Percentiles rank a stretch among this genome's conserved stretches.
phyloP scores from a whole-genome alignment of 2,113 vertebrate species.

The Esox niger region DNA sequence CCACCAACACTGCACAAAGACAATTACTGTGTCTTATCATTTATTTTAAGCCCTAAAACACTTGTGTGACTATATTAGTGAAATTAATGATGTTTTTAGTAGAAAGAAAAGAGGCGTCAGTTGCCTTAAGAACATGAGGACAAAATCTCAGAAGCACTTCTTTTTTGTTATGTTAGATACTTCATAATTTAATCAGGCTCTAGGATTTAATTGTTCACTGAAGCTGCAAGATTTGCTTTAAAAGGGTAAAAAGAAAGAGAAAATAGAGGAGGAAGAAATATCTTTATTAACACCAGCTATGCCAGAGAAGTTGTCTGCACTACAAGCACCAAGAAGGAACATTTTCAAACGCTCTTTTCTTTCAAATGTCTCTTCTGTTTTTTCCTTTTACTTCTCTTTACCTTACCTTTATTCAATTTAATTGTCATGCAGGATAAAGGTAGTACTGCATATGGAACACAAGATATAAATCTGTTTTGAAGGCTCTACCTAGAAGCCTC shows the following conservation, averaged over 20 bases:
- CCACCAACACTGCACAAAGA: neutral
- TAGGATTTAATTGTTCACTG: neutral
- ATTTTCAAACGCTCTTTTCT: neutral
- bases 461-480: too few species aligned
- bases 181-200: neutral
- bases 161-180: neutral
- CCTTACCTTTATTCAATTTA: too few species aligned
- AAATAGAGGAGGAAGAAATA: neutral
- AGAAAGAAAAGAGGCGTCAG: neutral
- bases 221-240: neutral
- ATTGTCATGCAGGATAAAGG: too few species aligned
- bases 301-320: neutral
- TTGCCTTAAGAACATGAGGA: neutral
- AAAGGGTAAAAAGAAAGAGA: neutral
- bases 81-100: slow-evolving; percentile 15
- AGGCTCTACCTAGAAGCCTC: too few species aligned
- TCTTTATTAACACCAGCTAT: neutral
- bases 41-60: slow-evolving; percentile 5
- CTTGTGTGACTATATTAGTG: neutral
- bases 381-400: too few species aligned
- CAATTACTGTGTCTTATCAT: neutral
- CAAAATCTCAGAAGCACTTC: neutral
- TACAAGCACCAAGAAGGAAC: neutral
- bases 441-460: too few species aligned
- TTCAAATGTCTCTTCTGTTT: too few species aligned